These are phyloP conservation scores for Ectropis grisescens DNA, from an alignment of 1,140 invertebrate species.

Conservation along the genomic window DNA sequence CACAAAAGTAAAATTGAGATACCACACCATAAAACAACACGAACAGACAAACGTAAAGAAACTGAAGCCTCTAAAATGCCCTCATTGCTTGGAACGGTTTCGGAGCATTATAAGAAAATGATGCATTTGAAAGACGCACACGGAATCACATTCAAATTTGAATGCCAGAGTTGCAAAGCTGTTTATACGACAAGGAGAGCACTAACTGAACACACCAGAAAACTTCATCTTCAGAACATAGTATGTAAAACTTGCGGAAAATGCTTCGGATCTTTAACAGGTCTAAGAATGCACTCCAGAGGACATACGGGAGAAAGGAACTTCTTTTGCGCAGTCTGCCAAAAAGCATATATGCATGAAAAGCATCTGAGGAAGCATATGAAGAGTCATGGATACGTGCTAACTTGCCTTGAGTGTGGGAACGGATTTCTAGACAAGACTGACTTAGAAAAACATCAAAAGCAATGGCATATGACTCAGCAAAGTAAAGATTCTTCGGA, in stretches of 20 bases:
- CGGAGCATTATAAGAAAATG: constrained; percentile 35
- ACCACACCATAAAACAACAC: constrained; percentile 34
- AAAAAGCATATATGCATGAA: constrained; percentile 73
- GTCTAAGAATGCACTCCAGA: constrained; percentile 77
- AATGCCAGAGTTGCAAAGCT: constrained; percentile 25
- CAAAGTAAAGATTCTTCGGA: too few relatives aligned
- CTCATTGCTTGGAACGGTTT: constrained; percentile 23
- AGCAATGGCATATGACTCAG: constrained; percentile 36
- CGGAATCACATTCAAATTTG: too few relatives aligned
- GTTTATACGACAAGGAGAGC: constrained; percentile 21
- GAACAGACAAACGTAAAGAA: constrained; percentile 24
- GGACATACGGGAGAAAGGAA: constrained; percentile 74
- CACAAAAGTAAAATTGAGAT: constrained; percentile 41
- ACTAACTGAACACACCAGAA: constrained; percentile 44
- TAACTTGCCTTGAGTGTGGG: background rate
- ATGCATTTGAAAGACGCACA: constrained; percentile 29
- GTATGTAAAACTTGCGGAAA: constrained; percentile 66
- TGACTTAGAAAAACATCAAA: constrained; percentile 2
- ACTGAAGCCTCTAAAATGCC: constrained; percentile 29
- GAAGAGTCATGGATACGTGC: too few relatives aligned
- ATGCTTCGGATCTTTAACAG: constrained; percentile 69
- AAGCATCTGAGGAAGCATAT: constrained; percentile 78
- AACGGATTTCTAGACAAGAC: background rate
- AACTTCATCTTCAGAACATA: constrained; percentile 61
- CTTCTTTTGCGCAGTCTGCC: constrained; percentile 70